phyloP scores from a whole-genome alignment of 2,888 invertebrate genomes.

The Neoscelio sp. region DNA sequence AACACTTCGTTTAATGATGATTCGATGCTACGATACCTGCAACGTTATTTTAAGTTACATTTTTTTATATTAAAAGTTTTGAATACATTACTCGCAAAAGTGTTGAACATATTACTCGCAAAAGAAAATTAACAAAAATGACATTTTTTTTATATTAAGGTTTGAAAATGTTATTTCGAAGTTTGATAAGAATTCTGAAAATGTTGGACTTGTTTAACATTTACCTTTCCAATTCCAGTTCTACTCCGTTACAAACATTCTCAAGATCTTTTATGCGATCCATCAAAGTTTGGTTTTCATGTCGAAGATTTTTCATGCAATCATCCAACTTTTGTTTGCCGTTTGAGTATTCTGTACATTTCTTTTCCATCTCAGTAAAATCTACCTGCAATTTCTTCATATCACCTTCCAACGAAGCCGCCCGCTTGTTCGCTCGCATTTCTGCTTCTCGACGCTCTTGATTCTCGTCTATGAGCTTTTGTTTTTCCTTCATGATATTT shows the following conservation, averaged over 20 bases:
- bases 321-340: conserved; percentile 66
- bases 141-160: no score
- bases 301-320: conserved; percentile 72
- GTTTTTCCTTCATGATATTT: conserved; percentile 68
- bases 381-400: conserved; percentile 77
- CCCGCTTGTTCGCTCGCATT: conserved; percentile 74
- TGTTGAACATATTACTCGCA: no score
- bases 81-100: no score
- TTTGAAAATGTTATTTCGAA: no score
- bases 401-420: conserved; percentile 77
- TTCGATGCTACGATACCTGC: no score
- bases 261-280: conserved; percentile 74
- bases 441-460: conserved; percentile 74
- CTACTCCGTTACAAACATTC: conserved; percentile 72
- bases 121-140: no score
- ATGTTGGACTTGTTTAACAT: conserved; percentile 5
- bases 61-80: no score
- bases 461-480: conserved; percentile 74
- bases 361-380: conserved; percentile 70
- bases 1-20: no score
- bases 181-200: no score
- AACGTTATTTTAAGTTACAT: no score
- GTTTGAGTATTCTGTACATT: conserved; percentile 27
- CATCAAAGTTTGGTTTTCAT: conserved; percentile 75
- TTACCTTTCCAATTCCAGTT: conserved; percentile 73